Conservation (phyloP, 2,888 invertebrate species). For the Eudemis profundana region DNA sequence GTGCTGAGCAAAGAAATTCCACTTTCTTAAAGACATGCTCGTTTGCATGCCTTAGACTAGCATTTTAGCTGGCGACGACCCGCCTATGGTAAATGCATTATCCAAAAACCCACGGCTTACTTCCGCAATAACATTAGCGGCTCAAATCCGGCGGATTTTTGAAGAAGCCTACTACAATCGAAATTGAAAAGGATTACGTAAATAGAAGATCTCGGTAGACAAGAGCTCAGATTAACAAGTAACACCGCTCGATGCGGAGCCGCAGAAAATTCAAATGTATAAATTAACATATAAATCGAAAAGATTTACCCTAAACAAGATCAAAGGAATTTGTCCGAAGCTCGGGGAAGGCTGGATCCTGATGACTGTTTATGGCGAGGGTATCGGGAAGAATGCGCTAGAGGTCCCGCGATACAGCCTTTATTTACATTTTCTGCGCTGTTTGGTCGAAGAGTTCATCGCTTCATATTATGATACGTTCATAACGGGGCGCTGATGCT, state of each 20-base stretch:
- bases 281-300: conserved; percentile 85
- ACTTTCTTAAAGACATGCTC: conserved; percentile 61
- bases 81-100: conserved; percentile 37
- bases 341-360: conserved; percentile 62
- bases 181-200: conserved; percentile 60
- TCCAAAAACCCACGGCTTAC: conserved; percentile 1
- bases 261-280: conserved; percentile 78
- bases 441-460: conserved; percentile 59
- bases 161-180: conserved; percentile 48
- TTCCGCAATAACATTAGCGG: conserved; percentile 27
- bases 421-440: conserved; percentile 66
- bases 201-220: conserved; percentile 58
- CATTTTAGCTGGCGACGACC: conserved; percentile 47
- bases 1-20: conserved; percentile 75
- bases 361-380: conserved; percentile 76
- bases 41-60: conserved; percentile 67
- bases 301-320: conserved; percentile 83
- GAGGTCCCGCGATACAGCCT: conserved; percentile 59
- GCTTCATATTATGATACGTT: conserved; percentile 50
- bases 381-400: conserved; percentile 55
- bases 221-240: conserved; percentile 72
- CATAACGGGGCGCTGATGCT: conserved; percentile 42
- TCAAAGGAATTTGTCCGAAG: conserved; percentile 81
- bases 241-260: conserved; percentile 66
- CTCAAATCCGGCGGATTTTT: conserved; percentile 23